phyloP scores from a whole-genome alignment of 2,888 invertebrate genomes.

The Tipula lateralis region DNA sequence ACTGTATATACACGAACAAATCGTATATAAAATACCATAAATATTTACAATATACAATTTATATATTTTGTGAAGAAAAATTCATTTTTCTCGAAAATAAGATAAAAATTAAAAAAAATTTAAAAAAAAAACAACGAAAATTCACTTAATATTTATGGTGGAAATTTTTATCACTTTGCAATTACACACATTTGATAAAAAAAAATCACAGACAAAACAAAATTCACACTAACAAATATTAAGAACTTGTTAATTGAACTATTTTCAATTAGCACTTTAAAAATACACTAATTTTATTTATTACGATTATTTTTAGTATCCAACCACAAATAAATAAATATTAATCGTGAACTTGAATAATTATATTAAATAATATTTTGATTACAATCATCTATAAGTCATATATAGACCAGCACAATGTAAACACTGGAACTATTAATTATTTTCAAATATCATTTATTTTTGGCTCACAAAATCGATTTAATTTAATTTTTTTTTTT shows the following conservation, averaged over 20 bases:
- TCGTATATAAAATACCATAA: neutral
- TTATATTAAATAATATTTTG: neutral
- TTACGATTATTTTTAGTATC: neutral
- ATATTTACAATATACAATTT: neutral
- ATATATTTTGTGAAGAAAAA: neutral
- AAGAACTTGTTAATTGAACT: neutral
- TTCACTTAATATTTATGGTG: neutral
- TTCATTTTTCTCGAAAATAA: neutral
- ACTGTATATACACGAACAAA: neutral
- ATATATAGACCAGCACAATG: neutral
- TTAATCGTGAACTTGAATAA: neutral
- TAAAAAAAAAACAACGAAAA: neutral
- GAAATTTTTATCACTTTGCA: neutral
- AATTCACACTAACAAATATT: neutral
- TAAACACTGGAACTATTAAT: neutral
- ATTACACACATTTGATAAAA: neutral
- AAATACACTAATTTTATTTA: neutral
- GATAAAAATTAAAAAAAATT: neutral
- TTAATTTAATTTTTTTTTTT: neutral
- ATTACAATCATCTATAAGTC: neutral
- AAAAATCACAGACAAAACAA: neutral
- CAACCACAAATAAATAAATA: neutral
- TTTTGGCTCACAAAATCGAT: neutral
- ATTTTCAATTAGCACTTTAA: neutral
- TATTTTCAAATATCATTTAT: neutral